Conservation (phyloP, 2,113 vertebrate genomes). For the Eretmochelys imbricata region DNA sequence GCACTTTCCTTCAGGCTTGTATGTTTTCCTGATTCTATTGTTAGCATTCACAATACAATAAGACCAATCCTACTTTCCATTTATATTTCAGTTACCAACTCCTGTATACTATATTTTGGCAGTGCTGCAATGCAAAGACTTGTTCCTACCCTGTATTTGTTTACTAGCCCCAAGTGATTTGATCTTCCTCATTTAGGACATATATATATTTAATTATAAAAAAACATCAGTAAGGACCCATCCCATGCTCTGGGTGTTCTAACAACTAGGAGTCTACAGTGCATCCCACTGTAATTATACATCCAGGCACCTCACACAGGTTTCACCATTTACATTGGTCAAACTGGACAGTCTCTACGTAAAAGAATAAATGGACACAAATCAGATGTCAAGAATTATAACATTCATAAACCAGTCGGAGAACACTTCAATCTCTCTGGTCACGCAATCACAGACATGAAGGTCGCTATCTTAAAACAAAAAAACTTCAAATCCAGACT, state of each 20-base stretch:
- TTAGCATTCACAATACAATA: not conserved
- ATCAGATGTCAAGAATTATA: no score
- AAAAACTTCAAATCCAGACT: no score
- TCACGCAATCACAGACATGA: no score
- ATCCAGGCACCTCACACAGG: not conserved
- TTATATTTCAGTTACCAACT: not conserved
- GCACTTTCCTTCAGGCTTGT: rapidly evolving
- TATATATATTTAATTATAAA: not conserved
- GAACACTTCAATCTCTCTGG: no score
- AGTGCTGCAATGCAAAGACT: not conserved
- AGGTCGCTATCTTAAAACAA: no score
- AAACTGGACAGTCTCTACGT: no score
- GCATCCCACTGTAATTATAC: not conserved
- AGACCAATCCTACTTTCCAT: not conserved
- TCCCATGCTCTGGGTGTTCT: not conserved
- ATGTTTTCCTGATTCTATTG: not conserved
- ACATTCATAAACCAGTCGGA: no score
- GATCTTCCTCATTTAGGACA: not conserved
- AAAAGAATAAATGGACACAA: no score
- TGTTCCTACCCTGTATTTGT: not conserved
- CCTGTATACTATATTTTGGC: not conserved
- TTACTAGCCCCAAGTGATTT: not conserved
- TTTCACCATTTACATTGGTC: no score
- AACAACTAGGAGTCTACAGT: not conserved
- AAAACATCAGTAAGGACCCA: not conserved